Evolutionary conservation across 2,888 invertebrate genomes (phyloP).

Genomic region (Diaprepes abbreviatus): DNA sequence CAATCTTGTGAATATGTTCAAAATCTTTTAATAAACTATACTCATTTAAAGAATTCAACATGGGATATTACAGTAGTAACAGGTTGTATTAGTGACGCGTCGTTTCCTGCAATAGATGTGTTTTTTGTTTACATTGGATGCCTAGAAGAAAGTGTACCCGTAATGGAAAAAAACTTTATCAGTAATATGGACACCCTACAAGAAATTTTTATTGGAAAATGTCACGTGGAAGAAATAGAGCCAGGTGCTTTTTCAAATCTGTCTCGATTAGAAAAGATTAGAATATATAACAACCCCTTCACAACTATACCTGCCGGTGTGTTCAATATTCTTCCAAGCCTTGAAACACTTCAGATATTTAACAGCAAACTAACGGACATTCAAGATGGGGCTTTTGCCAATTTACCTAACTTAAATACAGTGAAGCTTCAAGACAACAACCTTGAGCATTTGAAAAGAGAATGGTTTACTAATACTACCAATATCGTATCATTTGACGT

Average conservation of each 20-base stretch:
- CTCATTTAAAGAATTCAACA: neutral
- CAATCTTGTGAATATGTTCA: neutral
- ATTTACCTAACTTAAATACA: neutral
- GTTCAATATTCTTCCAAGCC: neutral
- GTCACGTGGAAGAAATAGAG: neutral
- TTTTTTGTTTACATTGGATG: neutral
- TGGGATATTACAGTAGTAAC: neutral
- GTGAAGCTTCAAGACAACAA: no score
- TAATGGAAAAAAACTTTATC: neutral
- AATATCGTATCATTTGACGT: neutral
- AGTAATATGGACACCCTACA: neutral
- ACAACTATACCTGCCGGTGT: neutral
- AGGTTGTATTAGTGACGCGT: constrained; percentile 2
- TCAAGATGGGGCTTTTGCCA: neutral
- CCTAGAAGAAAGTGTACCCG: neutral
- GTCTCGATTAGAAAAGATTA: neutral
- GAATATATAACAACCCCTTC: neutral
- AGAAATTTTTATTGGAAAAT: neutral
- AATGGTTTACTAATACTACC: neutral
- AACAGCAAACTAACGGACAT: neutral
- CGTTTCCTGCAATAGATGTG: neutral
- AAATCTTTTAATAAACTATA: neutral
- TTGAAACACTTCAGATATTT: no score
- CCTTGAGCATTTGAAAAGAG: neutral
- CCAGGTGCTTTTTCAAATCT: neutral